Evolutionary conservation across 1,140 invertebrate genomes (phyloP).

Genomic region (Branchinecta lindahli): DNA sequence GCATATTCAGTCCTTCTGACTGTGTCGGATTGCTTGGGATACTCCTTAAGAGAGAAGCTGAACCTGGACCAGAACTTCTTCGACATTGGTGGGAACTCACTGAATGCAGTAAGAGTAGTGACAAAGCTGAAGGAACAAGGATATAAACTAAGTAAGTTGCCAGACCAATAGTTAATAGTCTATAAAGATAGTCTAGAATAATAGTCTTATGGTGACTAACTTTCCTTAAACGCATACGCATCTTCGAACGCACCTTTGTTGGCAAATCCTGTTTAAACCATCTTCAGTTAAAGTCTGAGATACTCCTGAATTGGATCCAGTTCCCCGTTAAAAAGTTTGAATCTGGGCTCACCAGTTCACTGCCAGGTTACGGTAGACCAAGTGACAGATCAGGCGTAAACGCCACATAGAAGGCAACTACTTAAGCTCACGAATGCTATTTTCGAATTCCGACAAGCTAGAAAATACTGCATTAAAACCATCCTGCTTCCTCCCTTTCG

Average conservation of each 20-base stretch:
- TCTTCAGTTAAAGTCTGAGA: background rate
- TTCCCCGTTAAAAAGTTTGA: background rate
- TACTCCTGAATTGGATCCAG: background rate
- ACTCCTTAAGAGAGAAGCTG: too few species aligned
- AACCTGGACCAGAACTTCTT: conserved; percentile 47
- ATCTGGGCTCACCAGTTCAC: background rate
- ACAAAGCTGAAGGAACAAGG: conserved; percentile 56
- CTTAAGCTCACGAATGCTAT: too few species aligned
- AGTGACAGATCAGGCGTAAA: too few species aligned
- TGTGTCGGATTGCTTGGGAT: too few species aligned
- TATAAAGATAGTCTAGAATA: too few species aligned
- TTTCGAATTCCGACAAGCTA: too few species aligned
- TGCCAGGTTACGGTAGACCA: too few species aligned
- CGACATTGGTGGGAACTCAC: conserved; percentile 64
- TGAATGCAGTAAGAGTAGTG: conserved; percentile 67
- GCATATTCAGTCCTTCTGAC: too few species aligned
- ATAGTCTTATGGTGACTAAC: too few species aligned
- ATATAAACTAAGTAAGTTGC: conserved; percentile 45
- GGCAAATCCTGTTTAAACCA: background rate
- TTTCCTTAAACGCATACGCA: background rate
- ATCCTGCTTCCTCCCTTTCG: too few species aligned
- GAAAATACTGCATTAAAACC: too few species aligned
- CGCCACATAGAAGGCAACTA: too few species aligned
- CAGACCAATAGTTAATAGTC: background rate
- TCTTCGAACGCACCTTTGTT: background rate